Evolutionary conservation across 2,113 vertebrate species (phyloP), one percentile per base, ranked within the genome.

Genomic region (Illadopsis cleaveri): DNA sequence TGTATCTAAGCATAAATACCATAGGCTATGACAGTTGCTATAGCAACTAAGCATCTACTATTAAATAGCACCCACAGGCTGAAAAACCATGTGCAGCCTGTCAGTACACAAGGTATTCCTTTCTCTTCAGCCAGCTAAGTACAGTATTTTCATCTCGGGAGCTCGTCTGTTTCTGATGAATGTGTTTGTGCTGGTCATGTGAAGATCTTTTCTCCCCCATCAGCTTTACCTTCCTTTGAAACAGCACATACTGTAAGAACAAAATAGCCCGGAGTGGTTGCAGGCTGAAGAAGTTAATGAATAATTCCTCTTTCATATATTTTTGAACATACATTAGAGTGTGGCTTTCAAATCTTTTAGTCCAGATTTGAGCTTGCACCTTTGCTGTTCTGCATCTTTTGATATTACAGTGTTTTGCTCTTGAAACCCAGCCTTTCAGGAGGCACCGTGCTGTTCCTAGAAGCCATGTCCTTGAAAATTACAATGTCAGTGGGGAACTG

Each of bases 31-130:
- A 92, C 94, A 94, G 96, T 97, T 96, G 76, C 96, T 96, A 96
- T 95, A 94, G 96, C 82, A 96, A 97, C 96, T 75, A 76, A 95
- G 92, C 93, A 94, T 97, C 92, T 95, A 96, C 96, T 95, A 86
- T 96, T 94, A 94, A 94, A 93, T 82, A 96, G 88, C 72, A 92
- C 56, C 79, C 82, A 76, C 85, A 88, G 78, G 88, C 93, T 94
- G 75, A 78, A 90, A 94, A 95, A 66, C n/a, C 92, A 86, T 86
- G 76, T 95, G 92, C 82, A 95, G 69, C 76, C 80, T 93, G 86
- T 89, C 92, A 84, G 68, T 89, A 75, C 47, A 61, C 68, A 68
- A 89, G 90, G 85, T 94, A 94, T 86, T 86, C 64, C 79, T 92
- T 90, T 93, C 80, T 94, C 78, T 90, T 81, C 86, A 90, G 72